These are phyloP conservation scores for Molossus alvarezi DNA, from an alignment of 2,797 vertebrate genomes.

Conservation along the genomic window DNA sequence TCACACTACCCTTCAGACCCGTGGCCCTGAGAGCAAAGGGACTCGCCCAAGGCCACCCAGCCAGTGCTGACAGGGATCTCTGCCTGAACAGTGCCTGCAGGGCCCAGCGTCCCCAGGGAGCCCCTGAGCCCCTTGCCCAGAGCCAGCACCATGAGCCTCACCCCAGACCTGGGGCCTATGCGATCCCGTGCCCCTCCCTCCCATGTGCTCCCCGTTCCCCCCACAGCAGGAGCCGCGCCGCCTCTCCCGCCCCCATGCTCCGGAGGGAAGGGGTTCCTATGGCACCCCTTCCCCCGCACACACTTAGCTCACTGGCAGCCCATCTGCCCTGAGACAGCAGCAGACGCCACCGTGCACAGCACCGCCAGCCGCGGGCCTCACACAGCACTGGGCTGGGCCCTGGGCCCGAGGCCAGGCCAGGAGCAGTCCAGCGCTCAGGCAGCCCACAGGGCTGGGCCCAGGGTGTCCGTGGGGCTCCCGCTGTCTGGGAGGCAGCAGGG, in stretches of 20 bases:
- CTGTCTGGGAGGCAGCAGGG: not conserved
- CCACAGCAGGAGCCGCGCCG: constrained; percentile 54
- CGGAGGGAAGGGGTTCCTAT: constrained; percentile 82
- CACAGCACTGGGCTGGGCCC: rapidly evolving
- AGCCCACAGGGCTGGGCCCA: not conserved
- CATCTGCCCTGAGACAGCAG: constrained; percentile 83
- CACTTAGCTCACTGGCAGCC: constrained; percentile 78
- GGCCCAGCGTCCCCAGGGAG: rapidly evolving
- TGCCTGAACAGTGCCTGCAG: not conserved
- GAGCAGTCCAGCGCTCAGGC: not conserved
- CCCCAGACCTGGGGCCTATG: not conserved
- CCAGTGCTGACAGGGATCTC: not conserved
- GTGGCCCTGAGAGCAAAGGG: rapidly evolving
- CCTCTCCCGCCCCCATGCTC: constrained; percentile 63
- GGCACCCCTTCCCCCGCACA: constrained; percentile 80
- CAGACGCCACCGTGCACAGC: constrained; percentile 83
- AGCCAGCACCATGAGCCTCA: not conserved
- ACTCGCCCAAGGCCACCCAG: rapidly evolving
- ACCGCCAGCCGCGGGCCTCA: constrained; percentile 62
- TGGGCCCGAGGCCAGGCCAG: not conserved
- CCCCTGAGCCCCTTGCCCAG: not conserved
- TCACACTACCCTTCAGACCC: rapidly evolving
- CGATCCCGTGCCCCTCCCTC: not conserved
- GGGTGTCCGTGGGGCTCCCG: not conserved
- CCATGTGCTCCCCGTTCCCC: not conserved